Evolutionary conservation across 2,888 invertebrate genomes (phyloP), one percentile per base, ranked within the genome.

Genomic region (Phortica magna): DNA sequence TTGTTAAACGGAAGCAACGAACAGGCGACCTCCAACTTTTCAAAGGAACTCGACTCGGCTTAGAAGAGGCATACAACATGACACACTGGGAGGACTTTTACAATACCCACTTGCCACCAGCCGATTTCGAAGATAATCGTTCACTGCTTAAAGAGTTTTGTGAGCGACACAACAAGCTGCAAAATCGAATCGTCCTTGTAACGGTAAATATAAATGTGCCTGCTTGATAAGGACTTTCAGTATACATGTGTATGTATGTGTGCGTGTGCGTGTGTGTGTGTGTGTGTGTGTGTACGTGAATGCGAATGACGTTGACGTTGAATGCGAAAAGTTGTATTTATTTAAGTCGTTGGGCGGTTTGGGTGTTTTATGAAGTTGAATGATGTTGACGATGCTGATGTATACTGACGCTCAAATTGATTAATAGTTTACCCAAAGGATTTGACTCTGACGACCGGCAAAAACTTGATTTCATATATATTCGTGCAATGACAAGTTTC

Each of bases 61-160:
- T 55, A 71, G 67, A 14, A 53, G 53, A 65, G 2, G 19, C 70
- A 6, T 61, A 10, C 22, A 79, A 77, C 72, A 90, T 90, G 90
- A 88, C 94, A 81, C 94, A 95, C 79, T 97, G 97, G 96, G 96
- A 97, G 93, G 95, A 96, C 88, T 97, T 97, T 93, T 97, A 96
- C 90, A 94, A 95, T 7, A 94, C 94, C 78, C 96, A 96, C 91
- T 93, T 96, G 81, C 95, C 95, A 41, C 97, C 97, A 17, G 93
- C 93, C 7, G 95, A 96, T 93, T 96, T 96, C 87, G 95, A 95
- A 88, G 95, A 95, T 89, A 95, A 94, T 90, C 94, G 96, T 82
- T 93, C 93, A 9, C 90, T 95, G 81, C 92, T 97, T 57, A 95
- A 95, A 89, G 95, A 95, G 90, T 97, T 97, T 92, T 95, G 95